A percentile compares a stretch with the other conserved stretches of the same genome.
Conservation (phyloP, 1,140 invertebrate species). For the Apis laboriosa region DNA sequence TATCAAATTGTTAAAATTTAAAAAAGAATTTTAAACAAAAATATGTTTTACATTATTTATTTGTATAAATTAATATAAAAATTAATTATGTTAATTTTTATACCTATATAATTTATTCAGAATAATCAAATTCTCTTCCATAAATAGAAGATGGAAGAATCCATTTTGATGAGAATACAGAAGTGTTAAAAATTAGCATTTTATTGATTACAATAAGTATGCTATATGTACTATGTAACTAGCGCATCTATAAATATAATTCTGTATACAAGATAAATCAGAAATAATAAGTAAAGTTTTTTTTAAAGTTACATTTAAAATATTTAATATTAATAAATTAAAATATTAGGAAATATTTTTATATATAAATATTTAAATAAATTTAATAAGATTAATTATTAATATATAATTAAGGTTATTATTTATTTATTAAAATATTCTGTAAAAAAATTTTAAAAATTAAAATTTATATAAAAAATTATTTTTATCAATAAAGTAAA, state of each 20-base stretch:
- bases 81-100: neutral
- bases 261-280: conserved; percentile 61
- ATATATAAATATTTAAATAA: no score
- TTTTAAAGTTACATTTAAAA: neutral
- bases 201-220: conserved; percentile 79
- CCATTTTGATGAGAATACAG: conserved; percentile 71
- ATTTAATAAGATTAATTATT: neutral
- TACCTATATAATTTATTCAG: neutral
- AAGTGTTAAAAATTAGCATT: conserved; percentile 82
- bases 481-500: conserved; percentile 5
- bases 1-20: neutral
- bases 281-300: neutral
- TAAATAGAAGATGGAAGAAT: conserved; percentile 21
- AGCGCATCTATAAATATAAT: conserved; percentile 74
- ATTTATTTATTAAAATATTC: neutral
- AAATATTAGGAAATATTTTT: conserved; percentile 6
- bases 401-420: neutral
- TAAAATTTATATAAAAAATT: neutral
- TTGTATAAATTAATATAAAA: neutral
- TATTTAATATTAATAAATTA: neutral
- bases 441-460: no score
- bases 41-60: neutral
- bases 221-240: conserved; percentile 65
- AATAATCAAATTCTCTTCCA: neutral
- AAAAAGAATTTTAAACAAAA: neutral